phyloP scores from a whole-genome alignment of 2,888 invertebrate species.

The Limnephilus marmoratus region DNA sequence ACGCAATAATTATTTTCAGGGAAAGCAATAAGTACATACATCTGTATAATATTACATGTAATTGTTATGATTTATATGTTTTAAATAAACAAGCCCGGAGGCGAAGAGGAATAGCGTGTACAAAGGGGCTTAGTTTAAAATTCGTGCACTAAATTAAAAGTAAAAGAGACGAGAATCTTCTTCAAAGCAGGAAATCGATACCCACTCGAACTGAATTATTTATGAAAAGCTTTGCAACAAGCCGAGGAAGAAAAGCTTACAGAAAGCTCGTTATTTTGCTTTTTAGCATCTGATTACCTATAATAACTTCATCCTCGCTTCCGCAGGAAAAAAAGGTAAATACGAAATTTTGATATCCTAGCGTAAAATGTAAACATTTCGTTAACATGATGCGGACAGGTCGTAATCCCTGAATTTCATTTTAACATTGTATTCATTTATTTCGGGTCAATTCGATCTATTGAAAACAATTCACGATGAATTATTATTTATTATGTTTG shows the following conservation, averaged over 20 bases:
- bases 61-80: not conserved
- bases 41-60: not conserved
- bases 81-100: not conserved
- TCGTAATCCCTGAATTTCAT: not conserved
- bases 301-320: constrained; percentile 49
- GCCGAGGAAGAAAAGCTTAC: not conserved
- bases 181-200: constrained; percentile 63
- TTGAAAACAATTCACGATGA: not conserved
- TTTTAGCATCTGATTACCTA: constrained; percentile 49
- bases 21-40: not conserved
- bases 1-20: not conserved
- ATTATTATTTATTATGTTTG: too few relatives aligned
- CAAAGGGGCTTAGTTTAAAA: constrained; percentile 43
- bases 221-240: constrained; percentile 60
- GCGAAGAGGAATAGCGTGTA: not conserved
- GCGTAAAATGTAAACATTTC: not conserved
- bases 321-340: constrained; percentile 1
- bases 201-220: constrained; percentile 63
- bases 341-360: constrained; percentile 2
- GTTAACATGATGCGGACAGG: not conserved
- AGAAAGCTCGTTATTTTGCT: constrained; percentile 41
- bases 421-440: not conserved
- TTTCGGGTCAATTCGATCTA: not conserved
- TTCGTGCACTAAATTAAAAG: constrained; percentile 38
- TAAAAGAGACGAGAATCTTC: constrained; percentile 57